Base-by-base conservation (phyloP, 2,113 vertebrate genomes). In the Psophia crepitans region DNA sequence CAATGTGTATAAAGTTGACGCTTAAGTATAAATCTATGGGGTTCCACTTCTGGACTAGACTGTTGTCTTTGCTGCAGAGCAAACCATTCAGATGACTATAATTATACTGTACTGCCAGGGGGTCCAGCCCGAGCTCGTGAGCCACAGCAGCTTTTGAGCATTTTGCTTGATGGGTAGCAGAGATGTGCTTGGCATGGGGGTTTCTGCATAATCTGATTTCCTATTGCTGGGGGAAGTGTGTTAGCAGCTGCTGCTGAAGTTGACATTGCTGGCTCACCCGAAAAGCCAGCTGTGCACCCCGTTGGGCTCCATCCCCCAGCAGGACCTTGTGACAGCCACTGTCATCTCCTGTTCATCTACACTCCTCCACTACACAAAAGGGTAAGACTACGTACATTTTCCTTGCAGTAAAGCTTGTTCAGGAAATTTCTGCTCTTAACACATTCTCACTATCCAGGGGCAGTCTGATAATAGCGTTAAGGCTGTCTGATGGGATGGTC, bases 31-130 rank as follows among this genome's bases (percentile, higher is more conserved):
- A 69, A 91, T 92, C 96, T 41, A 11, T 12, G 6, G 95, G 93
- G 74, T 94, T 95, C 95, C 93, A 85, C 87, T 94, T 95, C 91
- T 95, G 74, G 95, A 82, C 37, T 37, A 79, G 77, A 28, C 73
- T 76, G 83, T 71, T 91, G 89, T 57, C 84, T 94, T 92, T 92
- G 73, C 88, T 93, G 80, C 84, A 89, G 65, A 89, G 66, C 24
- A 66, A 92, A 37, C 92, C 70, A 63, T 89, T 95, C 89, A 82
- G 86, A 83, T 43, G 28, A 84, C 81, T 93, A 11, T 89, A 95
- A 96, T 96, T 97, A 87, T 12, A 73, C 61, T 0, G 0, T 44
- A 12, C 41, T 95, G 28, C 80, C 90, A 65, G 89, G 89, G 74
- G 61, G 73, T 93, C 70, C 91, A 87, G 89, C 48, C 84, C 84